These are phyloP conservation scores for Mastigias papua DNA, from an alignment of 30 jellyfish, hydroid and myxozoan species.

Conservation along the genomic window DNA sequence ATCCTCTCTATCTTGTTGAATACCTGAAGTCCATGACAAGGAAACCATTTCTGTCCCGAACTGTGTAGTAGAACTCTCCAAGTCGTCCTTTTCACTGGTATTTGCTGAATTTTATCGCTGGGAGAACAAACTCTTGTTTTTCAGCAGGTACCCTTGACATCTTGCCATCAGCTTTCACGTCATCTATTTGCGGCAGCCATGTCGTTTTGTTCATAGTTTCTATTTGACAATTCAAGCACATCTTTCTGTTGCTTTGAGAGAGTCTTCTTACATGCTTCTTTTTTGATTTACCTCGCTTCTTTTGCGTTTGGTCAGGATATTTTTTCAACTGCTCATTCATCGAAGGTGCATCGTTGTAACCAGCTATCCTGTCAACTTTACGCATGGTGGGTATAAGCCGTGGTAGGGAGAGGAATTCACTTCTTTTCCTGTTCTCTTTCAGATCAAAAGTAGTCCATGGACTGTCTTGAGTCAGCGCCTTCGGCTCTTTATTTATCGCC, in stretches of 20 bases:
- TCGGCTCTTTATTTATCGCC: slow-evolving; percentile 27
- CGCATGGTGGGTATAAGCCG: slow-evolving; percentile 5
- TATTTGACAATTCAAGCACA: slow-evolving; percentile 34
- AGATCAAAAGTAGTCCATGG: neutral
- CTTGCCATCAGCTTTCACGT: neutral
- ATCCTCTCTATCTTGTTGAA: no score
- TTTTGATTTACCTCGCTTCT: neutral
- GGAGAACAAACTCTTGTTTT: slow-evolving; percentile 14
- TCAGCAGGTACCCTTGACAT: neutral
- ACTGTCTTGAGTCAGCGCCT: neutral
- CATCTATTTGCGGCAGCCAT: slow-evolving; percentile 40
- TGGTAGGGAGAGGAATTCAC: slow-evolving; percentile 31
- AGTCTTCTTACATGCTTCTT: neutral
- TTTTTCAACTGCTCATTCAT: neutral
- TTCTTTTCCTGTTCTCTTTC: slow-evolving; percentile 4
- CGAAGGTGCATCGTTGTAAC: slow-evolving; percentile 1
- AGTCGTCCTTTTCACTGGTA: neutral
- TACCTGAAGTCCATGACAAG: no score
- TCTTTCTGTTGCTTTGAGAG: neutral
- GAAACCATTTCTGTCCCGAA: no score
- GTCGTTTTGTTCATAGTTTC: slow-evolving; percentile 14
- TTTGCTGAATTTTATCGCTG: slow-evolving; percentile 6
- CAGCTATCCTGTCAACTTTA: slow-evolving; percentile 3
- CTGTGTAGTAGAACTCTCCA: no score
- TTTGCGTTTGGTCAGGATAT: neutral